Conservation (phyloP, 2,797 vertebrate species). For the Brotula barbata region DNA sequence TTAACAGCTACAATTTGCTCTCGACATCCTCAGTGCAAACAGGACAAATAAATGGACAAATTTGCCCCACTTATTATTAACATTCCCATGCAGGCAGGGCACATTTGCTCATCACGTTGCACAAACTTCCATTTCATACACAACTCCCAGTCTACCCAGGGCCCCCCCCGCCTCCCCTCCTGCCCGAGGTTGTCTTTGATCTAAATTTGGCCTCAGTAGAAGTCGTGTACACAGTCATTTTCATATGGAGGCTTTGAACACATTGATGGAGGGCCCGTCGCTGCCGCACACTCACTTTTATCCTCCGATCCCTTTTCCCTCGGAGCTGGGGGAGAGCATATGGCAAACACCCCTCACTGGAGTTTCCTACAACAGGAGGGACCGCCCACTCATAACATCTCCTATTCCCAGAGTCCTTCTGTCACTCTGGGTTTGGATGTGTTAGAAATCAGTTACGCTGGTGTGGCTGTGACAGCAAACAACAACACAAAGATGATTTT, state of each 20-base stretch:
- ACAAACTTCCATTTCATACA: slow-evolving; percentile 71
- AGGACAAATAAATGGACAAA: slow-evolving; percentile 63
- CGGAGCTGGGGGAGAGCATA: slow-evolving; percentile 88
- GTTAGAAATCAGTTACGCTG: slow-evolving; percentile 82
- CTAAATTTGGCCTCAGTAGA: slow-evolving; percentile 77
- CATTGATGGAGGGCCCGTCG: slow-evolving; percentile 85
- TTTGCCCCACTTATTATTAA: slow-evolving; percentile 64
- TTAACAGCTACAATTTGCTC: slow-evolving; percentile 53
- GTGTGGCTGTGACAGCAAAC: slow-evolving; percentile 64
- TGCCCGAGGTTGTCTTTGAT: slow-evolving; percentile 75
- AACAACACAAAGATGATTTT: slow-evolving; percentile 57
- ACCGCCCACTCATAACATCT: slow-evolving; percentile 72
- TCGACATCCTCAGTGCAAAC: slow-evolving; percentile 55
- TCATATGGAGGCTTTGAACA: slow-evolving; percentile 91
- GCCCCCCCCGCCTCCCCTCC: slow-evolving; percentile 44
- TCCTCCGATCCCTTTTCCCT: slow-evolving; percentile 85
- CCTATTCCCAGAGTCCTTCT: slow-evolving; percentile 54
- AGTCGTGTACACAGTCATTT: slow-evolving; percentile 78
- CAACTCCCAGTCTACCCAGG: slow-evolving; percentile 52
- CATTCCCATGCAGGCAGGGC: slow-evolving; percentile 64
- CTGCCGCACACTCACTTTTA: slow-evolving; percentile 85
- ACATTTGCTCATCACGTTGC: slow-evolving; percentile 67
- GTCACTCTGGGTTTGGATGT: slow-evolving; percentile 76
- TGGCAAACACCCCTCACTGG: slow-evolving; percentile 90
- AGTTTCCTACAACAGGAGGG: slow-evolving; percentile 88